Evolutionary conservation across 2,888 invertebrate species (phyloP).

Genomic region (Ctena decussata): DNA sequence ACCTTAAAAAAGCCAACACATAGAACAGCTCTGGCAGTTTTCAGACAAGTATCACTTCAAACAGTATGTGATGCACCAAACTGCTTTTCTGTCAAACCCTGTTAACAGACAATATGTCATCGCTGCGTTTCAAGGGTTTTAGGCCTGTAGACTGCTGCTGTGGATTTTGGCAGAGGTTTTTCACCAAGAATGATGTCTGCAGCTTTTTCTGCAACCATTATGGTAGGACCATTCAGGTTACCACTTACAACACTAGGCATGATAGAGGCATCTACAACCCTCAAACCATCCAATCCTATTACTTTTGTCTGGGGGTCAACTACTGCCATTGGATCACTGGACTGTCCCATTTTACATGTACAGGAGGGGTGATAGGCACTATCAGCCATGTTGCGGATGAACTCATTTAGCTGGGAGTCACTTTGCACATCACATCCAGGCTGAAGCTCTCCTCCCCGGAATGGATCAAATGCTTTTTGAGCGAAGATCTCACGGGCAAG

Average conservation of each 20-base stretch:
- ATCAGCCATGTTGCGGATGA: constrained; percentile 85
- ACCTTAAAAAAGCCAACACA: too few relatives aligned
- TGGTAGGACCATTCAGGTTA: constrained; percentile 89
- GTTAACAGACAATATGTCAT: too few relatives aligned
- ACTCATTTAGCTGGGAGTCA: constrained; percentile 86
- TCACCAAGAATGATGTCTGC: constrained; percentile 87
- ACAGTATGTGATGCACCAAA: too few relatives aligned
- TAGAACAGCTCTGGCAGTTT: too few relatives aligned
- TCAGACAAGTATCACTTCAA: too few relatives aligned
- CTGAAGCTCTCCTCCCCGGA: constrained; percentile 78
- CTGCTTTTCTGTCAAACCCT: too few relatives aligned
- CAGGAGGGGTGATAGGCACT: constrained; percentile 94
- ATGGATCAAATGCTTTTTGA: constrained; percentile 85
- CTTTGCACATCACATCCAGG: constrained; percentile 80
- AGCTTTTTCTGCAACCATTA: constrained; percentile 88
- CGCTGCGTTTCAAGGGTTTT: constrained; percentile 68
- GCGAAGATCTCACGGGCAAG: constrained; percentile 84
- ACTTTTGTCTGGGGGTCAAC: constrained; percentile 89
- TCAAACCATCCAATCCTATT: constrained; percentile 89
- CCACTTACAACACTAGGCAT: constrained; percentile 93
- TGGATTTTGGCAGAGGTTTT: constrained; percentile 81
- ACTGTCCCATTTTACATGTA: constrained; percentile 91
- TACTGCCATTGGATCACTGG: constrained; percentile 88
- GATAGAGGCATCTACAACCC: constrained; percentile 94
- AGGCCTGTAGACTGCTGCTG: constrained; percentile 83